Evolutionary conservation across 2,797 vertebrate genomes (phyloP).

Genomic region (Enteromius argenteus): DNA sequence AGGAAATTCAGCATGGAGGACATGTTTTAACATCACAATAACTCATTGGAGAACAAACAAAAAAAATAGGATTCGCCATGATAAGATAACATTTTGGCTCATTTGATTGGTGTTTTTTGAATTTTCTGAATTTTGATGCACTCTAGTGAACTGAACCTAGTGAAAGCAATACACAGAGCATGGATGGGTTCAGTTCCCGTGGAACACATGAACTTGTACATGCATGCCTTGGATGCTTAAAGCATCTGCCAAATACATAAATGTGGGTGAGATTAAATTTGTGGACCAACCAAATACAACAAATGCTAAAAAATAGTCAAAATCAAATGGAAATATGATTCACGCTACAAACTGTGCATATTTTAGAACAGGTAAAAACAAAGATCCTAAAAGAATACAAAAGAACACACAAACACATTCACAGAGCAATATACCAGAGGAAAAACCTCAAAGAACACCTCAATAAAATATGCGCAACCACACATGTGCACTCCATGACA

Average conservation of each 20-base stretch:
- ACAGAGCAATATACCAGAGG: background rate
- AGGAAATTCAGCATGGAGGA: background rate
- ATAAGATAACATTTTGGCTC: background rate
- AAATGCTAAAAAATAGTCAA: background rate
- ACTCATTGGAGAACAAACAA: background rate
- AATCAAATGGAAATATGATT: background rate
- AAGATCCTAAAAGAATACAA: background rate
- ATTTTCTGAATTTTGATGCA: background rate
- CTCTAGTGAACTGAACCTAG: too few species aligned
- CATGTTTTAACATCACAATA: background rate
- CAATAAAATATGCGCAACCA: background rate
- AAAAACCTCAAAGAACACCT: constrained; percentile 7
- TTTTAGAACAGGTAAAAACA: background rate
- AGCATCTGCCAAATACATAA: background rate
- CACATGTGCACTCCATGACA: constrained; percentile 72
- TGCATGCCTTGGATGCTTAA: background rate
- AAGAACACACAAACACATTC: background rate
- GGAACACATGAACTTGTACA: background rate
- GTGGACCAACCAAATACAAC: background rate
- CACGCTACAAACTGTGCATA: background rate
- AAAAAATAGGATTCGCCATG: background rate
- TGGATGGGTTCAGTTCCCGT: background rate
- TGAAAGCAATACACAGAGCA: background rate
- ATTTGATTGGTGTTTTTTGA: background rate
- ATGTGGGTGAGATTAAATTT: background rate